Percentiles rank a stretch among this genome's conserved stretches.
phyloP scores from a whole-genome alignment of 2,113 vertebrate species.

The Drymodes brunneopygia region DNA sequence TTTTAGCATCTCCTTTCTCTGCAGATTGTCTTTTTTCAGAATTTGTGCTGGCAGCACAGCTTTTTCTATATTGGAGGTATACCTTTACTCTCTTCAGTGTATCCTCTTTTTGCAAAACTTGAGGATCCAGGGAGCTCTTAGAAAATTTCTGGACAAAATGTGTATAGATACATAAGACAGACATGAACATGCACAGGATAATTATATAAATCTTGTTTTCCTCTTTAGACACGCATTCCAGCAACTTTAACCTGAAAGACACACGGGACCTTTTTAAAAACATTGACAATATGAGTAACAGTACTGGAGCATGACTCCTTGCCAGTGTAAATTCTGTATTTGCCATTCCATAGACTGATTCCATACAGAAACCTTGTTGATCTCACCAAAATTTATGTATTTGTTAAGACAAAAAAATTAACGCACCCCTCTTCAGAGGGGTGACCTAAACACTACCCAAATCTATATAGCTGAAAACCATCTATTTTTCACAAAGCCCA shows the following conservation, averaged over 20 bases:
- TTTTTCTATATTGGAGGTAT: background rate
- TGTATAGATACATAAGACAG: background rate
- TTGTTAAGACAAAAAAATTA: background rate
- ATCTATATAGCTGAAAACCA: background rate
- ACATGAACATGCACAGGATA: background rate
- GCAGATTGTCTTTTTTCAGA: background rate
- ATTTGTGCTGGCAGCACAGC: background rate
- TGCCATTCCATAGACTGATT: background rate
- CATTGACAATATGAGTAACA: background rate
- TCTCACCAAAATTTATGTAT: background rate
- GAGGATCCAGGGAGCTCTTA: background rate
- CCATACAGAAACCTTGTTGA: background rate
- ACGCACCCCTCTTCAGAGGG: background rate
- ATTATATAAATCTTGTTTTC: background rate
- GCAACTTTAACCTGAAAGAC: background rate
- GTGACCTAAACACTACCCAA: background rate
- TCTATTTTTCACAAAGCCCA: background rate
- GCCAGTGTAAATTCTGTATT: background rate
- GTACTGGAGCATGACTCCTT: background rate
- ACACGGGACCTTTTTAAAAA: background rate
- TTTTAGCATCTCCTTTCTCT: background rate
- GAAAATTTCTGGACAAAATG: background rate
- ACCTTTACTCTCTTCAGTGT: accelerated
- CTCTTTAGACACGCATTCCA: background rate
- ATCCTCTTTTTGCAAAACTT: background rate